Evolutionary conservation across 2,888 invertebrate species (phyloP).

Genomic region (Orthosia cruda): DNA sequence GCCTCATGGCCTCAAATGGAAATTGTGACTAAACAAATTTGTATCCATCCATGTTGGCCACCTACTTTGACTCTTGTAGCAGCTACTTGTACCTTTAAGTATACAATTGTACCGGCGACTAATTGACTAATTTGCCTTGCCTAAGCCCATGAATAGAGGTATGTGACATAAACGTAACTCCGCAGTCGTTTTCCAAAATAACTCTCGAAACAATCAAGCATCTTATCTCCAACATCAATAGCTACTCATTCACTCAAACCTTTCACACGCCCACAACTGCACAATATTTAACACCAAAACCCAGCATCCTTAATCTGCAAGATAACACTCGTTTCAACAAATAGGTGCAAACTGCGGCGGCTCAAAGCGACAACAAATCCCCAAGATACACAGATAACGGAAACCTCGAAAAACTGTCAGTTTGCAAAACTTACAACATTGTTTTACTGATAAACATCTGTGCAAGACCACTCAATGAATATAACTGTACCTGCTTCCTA

Average conservation of each 20-base stretch:
- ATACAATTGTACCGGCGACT: not conserved
- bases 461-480: constrained; percentile 84
- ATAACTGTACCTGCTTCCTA: constrained; percentile 88
- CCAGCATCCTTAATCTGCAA: constrained; percentile 65
- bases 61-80: not conserved
- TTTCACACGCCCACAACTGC: constrained; percentile 44
- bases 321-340: constrained; percentile 74
- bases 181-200: not conserved
- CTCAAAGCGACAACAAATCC: constrained; percentile 78
- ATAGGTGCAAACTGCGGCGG: constrained; percentile 76
- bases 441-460: constrained; percentile 90
- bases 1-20: too few relatives aligned
- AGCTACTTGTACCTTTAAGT: not conserved
- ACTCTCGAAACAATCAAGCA: constrained; percentile 15
- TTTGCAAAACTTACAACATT: constrained; percentile 86
- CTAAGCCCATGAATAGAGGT: not conserved
- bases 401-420: constrained; percentile 74
- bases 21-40: too few relatives aligned
- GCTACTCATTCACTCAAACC: constrained; percentile 50
- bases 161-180: not conserved
- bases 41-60: too few relatives aligned
- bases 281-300: constrained; percentile 60
- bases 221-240: constrained; percentile 33
- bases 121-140: not conserved
- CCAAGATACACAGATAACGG: constrained; percentile 71